A percentile compares a stretch with the other conserved stretches of the same genome.
phyloP scores from a whole-genome alignment of 2,888 invertebrate genomes.

The Quadroppia sp. region DNA sequence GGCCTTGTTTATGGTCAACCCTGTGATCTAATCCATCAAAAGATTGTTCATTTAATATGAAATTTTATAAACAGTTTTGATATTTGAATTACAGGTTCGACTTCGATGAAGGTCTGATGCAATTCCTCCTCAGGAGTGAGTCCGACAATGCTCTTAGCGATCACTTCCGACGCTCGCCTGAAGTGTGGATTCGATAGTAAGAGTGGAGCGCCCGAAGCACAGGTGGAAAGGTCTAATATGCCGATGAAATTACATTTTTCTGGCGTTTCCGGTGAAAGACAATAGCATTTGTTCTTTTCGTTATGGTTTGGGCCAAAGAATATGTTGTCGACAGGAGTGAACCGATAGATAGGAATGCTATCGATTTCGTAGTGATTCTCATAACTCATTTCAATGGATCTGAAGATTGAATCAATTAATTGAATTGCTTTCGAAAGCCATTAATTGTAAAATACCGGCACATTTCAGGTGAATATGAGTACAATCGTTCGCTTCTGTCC shows the following conservation, averaged over 20 bases:
- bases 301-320: conserved; percentile 37
- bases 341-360: conserved; percentile 35
- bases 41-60: neutral
- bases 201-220: conserved; percentile 42
- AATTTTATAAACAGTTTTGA: neutral
- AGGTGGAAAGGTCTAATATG: conserved; percentile 47
- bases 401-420: conserved; percentile 30
- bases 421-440: neutral
- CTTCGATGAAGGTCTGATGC: conserved; percentile 43
- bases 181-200: conserved; percentile 44
- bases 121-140: conserved; percentile 41
- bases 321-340: conserved; percentile 31
- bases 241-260: conserved; percentile 49
- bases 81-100: conserved; percentile 43
- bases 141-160: conserved; percentile 40
- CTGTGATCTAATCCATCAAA: conserved; percentile 18
- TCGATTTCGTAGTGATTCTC: neutral
- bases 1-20: conserved; percentile 6
- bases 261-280: conserved; percentile 22
- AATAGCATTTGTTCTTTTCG: conserved; percentile 40
- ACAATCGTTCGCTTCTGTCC: conserved; percentile 46
- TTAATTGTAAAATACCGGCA: conserved; percentile 48
- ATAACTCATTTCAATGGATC: conserved; percentile 27
- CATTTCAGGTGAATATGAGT: conserved; percentile 50
- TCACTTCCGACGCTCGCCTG: conserved; percentile 20